Conservation (phyloP, 1,140 invertebrate species). For the Calliphora vicina region DNA sequence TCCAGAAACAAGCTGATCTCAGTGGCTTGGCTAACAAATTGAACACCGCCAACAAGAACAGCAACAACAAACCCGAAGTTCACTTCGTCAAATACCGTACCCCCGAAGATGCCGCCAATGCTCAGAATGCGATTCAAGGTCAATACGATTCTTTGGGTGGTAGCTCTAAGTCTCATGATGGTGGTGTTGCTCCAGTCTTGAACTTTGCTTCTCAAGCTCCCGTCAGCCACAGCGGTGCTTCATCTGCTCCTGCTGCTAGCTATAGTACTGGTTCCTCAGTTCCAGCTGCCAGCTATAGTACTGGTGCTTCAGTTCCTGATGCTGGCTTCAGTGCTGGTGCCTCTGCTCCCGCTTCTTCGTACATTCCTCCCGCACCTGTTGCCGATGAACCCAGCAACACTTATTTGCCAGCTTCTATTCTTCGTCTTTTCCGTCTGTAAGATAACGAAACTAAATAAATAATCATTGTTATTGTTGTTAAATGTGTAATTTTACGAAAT, state of each 20-base stretch:
- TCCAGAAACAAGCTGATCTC: constrained; percentile 54
- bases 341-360: background rate
- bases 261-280: background rate
- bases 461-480: background rate
- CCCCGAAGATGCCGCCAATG: constrained; percentile 54
- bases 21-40: constrained; percentile 50
- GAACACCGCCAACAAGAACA: constrained; percentile 47
- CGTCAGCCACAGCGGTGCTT: constrained; percentile 35
- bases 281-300: background rate
- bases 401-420: constrained; percentile 36
- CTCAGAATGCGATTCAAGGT: constrained; percentile 51
- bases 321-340: background rate
- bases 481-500: background rate
- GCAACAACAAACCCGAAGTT: constrained; percentile 52
- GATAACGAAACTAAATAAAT: background rate
- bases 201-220: constrained; percentile 53
- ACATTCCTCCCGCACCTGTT: constrained; percentile 19
- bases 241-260: constrained; percentile 40
- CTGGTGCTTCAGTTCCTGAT: background rate
- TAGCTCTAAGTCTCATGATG: constrained; percentile 44
- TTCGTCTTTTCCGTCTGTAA: constrained; percentile 34
- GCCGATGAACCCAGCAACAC: constrained; percentile 39
- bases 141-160: constrained; percentile 57
- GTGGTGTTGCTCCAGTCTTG: constrained; percentile 52
- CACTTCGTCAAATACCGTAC: constrained; percentile 60